phyloP scores from a whole-genome alignment of 2,113 vertebrate genomes.

The Microtus ochrogaster region DNA sequence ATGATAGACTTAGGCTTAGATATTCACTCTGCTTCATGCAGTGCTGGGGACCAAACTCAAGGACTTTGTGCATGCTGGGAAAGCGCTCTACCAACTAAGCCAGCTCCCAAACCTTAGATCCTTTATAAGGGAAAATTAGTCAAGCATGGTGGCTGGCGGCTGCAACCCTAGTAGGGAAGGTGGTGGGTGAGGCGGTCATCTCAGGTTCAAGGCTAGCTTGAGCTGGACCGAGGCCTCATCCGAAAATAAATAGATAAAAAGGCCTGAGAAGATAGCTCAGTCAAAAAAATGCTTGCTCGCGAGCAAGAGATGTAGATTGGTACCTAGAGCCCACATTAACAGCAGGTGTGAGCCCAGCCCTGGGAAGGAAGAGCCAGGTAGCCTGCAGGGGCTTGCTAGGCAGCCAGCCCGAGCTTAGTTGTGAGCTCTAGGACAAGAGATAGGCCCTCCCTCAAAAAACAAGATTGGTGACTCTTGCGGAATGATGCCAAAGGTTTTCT shows the following conservation, averaged over 20 bases:
- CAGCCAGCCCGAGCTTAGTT: background rate
- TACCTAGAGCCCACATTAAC: background rate
- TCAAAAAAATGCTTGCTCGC: background rate
- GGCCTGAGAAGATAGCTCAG: background rate
- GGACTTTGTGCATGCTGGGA: too few relatives aligned
- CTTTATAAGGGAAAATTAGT: too few relatives aligned
- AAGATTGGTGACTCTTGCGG: background rate
- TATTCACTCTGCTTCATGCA: too few relatives aligned
- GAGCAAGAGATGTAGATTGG: background rate
- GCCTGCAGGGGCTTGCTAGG: background rate
- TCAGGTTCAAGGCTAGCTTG: background rate
- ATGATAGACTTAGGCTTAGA: too few relatives aligned
- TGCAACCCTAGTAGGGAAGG: too few relatives aligned
- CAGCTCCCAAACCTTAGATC: too few relatives aligned
- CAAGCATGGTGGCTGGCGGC: too few relatives aligned
- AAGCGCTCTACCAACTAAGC: too few relatives aligned
- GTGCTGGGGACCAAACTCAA: too few relatives aligned
- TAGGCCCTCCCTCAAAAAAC: background rate
- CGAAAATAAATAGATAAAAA: too few relatives aligned
- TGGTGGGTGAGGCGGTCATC: background rate
- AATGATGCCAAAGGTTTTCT: background rate
- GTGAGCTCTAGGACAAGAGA: background rate
- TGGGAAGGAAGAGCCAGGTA: background rate
- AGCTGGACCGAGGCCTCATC: background rate
- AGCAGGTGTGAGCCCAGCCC: background rate